phyloP scores from a whole-genome alignment of 2,797 vertebrate species.

The Hirundo rustica region DNA sequence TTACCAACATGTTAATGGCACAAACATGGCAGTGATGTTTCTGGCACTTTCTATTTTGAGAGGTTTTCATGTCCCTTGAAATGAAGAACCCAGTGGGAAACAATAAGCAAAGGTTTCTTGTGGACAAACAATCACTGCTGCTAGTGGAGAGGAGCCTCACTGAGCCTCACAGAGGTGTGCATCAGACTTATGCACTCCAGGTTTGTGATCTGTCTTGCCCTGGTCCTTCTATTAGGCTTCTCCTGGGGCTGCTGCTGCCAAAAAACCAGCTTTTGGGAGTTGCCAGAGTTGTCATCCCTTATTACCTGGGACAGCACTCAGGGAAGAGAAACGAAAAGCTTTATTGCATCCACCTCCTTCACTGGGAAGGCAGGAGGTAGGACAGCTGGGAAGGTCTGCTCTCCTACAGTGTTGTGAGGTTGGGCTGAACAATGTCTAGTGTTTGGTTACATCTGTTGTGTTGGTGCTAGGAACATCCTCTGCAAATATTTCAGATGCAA shows the following conservation, averaged over 20 bases:
- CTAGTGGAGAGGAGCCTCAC: neutral
- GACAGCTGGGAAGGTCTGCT: neutral
- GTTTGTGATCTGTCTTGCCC: neutral
- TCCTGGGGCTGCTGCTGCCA: neutral
- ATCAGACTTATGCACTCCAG: neutral
- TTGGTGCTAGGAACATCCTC: neutral
- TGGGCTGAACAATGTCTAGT: neutral
- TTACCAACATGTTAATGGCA: neutral
- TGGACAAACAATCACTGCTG: neutral
- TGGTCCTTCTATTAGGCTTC: neutral
- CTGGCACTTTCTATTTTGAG: neutral
- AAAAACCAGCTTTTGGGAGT: neutral
- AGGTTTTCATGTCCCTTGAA: neutral
- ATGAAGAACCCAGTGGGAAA: neutral
- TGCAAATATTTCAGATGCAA: neutral
- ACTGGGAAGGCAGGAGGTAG: neutral
- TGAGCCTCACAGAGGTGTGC: rapidly evolving
- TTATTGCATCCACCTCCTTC: neutral
- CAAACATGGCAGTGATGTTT: neutral
- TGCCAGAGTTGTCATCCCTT: neutral
- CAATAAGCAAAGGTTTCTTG: neutral
- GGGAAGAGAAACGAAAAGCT: neutral
- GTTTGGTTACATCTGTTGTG: neutral
- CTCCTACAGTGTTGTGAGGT: rapidly evolving
- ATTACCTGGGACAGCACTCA: rapidly evolving